Evolutionary conservation across 2,797 vertebrate species (phyloP).

Genomic region (Scomberomorus guttatus): DNA sequence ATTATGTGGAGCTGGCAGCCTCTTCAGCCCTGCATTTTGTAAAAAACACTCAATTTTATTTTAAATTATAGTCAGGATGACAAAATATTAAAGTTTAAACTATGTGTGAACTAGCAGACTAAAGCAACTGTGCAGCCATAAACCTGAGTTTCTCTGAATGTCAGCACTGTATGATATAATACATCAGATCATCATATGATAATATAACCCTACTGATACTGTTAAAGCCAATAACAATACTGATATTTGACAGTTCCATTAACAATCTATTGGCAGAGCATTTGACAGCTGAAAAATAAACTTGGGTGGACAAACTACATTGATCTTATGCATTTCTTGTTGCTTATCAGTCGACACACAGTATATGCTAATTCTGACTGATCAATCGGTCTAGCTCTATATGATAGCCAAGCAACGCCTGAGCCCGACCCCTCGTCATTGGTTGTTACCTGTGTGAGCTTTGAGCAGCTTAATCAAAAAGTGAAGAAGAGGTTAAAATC

Average conservation of each 20-base stretch:
- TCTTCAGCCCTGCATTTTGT: not conserved
- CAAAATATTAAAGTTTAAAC: not conserved
- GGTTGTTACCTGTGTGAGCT: not conserved
- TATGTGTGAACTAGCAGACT: too few relatives aligned
- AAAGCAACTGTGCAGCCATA: not conserved
- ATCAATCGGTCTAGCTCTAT: not conserved
- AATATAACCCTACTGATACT: not conserved
- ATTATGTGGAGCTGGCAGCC: not conserved
- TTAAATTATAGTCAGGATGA: not conserved
- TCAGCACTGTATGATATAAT: not conserved
- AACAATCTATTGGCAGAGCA: not conserved
- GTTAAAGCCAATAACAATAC: not conserved
- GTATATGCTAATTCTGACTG: not conserved
- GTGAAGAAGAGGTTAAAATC: not conserved
- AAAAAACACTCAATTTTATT: not conserved
- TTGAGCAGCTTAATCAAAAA: not conserved
- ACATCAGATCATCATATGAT: not conserved
- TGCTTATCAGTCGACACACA: not conserved
- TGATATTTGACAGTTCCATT: not conserved
- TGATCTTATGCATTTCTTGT: too few relatives aligned
- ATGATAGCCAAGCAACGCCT: not conserved
- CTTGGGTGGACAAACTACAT: too few relatives aligned
- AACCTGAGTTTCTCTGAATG: not conserved
- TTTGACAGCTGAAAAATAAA: not conserved
- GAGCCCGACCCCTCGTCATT: too few relatives aligned